Evolutionary conservation across 1,140 invertebrate species (phyloP).

Genomic region (Cheumatopsyche charites): DNA sequence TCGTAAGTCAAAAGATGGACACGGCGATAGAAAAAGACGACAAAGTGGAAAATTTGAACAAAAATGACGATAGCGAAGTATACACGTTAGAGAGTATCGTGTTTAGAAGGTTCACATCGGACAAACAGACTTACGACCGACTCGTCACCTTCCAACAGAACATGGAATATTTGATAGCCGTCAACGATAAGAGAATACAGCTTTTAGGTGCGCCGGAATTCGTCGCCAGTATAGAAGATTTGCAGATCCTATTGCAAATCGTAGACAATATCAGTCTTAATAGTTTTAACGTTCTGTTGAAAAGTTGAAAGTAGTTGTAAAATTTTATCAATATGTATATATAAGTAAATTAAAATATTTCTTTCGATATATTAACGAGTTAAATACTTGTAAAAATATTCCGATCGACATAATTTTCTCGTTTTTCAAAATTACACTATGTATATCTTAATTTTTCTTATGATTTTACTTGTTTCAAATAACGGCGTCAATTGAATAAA

Average conservation of each 20-base stretch:
- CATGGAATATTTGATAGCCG: constrained; percentile 56
- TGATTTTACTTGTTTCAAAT: too few relatives aligned
- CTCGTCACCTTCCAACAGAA: constrained; percentile 57
- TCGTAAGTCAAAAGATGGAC: neutral
- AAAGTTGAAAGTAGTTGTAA: constrained; percentile 34
- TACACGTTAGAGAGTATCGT: constrained; percentile 53
- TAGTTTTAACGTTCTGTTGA: constrained; percentile 55
- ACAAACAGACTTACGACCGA: constrained; percentile 54
- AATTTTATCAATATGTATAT: too few relatives aligned
- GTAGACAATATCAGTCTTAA: constrained; percentile 58
- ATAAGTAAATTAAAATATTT: too few relatives aligned
- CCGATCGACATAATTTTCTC: too few relatives aligned
- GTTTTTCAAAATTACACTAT: too few relatives aligned
- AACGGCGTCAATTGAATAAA: too few relatives aligned
- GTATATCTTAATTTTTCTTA: too few relatives aligned
- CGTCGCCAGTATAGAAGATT: constrained; percentile 58
- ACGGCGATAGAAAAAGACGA: neutral
- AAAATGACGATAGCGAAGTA: neutral
- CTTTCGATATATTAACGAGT: too few relatives aligned
- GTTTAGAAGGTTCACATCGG: constrained; percentile 54
- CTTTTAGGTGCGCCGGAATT: constrained; percentile 59
- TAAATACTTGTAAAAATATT: too few relatives aligned
- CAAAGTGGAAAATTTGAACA: neutral
- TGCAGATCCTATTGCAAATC: constrained; percentile 60
- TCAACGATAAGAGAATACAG: constrained; percentile 57